Percentiles rank a stretch among this genome's conserved stretches.
Evolutionary conservation across 2,797 vertebrate species (phyloP).

Genomic region (Orestias chungarensis): DNA sequence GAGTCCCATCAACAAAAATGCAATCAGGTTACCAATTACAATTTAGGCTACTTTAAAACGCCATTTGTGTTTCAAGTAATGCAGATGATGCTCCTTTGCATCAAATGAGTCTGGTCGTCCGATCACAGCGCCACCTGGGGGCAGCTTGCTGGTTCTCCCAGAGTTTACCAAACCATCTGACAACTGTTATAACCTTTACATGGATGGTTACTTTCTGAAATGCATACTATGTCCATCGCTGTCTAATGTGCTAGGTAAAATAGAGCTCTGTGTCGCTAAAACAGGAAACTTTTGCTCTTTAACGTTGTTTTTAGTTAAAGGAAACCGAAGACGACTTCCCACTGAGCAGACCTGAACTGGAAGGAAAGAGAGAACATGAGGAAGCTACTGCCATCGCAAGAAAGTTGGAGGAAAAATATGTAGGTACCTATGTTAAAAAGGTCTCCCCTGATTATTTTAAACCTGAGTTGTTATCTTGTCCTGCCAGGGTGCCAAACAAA

Average conservation of each 20-base stretch:
- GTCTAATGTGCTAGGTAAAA: background rate
- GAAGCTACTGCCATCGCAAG: conserved; percentile 82
- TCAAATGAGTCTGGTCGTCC: too few species aligned
- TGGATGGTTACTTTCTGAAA: background rate
- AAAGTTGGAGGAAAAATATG: conserved; percentile 90
- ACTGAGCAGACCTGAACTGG: conserved; percentile 75
- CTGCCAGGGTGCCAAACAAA: conserved; percentile 82
- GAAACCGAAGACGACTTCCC: conserved; percentile 44
- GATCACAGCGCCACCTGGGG: too few species aligned
- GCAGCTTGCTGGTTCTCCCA: too few species aligned
- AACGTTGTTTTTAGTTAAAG: conserved; percentile 28
- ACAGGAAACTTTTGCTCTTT: background rate
- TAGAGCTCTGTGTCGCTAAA: background rate
- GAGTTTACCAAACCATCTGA: background rate
- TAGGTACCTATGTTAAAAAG: conserved; percentile 58
- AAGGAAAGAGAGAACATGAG: conserved; percentile 78
- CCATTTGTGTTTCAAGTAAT: too few species aligned
- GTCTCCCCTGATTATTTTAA: background rate
- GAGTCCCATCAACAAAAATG: too few species aligned
- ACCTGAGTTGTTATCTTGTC: conserved; percentile 1
- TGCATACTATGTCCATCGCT: background rate
- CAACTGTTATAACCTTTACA: background rate
- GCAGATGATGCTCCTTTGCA: too few species aligned
- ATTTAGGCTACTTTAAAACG: too few species aligned
- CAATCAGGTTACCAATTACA: too few species aligned